phyloP scores from a whole-genome alignment of 2,888 invertebrate species.

The Trichogramma dendrolimi region DNA sequence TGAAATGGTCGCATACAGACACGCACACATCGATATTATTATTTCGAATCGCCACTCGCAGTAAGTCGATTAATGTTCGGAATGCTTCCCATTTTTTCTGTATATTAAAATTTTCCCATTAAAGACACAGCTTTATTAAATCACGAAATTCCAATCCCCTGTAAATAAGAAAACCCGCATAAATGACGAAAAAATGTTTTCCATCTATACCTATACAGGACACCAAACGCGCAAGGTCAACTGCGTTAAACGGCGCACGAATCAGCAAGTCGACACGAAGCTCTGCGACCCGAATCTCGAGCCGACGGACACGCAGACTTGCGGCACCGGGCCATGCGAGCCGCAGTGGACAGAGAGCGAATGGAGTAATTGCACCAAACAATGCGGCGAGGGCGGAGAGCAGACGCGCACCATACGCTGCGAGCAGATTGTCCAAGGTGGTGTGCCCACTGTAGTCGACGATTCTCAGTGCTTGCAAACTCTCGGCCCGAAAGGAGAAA shows the following conservation, averaged over 20 bases:
- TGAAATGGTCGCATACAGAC: too few relatives aligned
- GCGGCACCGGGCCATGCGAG: conserved; percentile 73
- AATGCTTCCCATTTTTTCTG: too few relatives aligned
- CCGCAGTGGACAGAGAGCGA: conserved; percentile 74
- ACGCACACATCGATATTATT: too few relatives aligned
- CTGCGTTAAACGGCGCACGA: conserved; percentile 72
- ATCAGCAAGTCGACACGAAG: conserved; percentile 67
- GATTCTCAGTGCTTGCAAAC: conserved; percentile 69
- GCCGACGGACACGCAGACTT: conserved; percentile 68
- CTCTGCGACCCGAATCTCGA: conserved; percentile 75
- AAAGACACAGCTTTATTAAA: too few relatives aligned
- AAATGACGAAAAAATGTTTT: too few relatives aligned
- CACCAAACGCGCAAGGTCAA: conserved; percentile 72
- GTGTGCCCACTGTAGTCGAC: conserved; percentile 67
- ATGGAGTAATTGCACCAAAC: conserved; percentile 79
- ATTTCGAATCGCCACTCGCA: too few relatives aligned
- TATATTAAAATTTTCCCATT: too few relatives aligned
- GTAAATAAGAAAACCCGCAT: too few relatives aligned
- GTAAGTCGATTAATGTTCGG: too few relatives aligned
- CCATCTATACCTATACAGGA: conserved; percentile 53
- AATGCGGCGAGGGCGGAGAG: conserved; percentile 74
- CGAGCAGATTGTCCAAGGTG: conserved; percentile 72
- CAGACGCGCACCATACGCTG: conserved; percentile 73
- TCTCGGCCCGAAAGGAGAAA: conserved; percentile 67
- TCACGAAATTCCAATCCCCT: too few relatives aligned